Conservation (phyloP, 2,113 vertebrate species). For the Herpailurus yagouaroundi region DNA sequence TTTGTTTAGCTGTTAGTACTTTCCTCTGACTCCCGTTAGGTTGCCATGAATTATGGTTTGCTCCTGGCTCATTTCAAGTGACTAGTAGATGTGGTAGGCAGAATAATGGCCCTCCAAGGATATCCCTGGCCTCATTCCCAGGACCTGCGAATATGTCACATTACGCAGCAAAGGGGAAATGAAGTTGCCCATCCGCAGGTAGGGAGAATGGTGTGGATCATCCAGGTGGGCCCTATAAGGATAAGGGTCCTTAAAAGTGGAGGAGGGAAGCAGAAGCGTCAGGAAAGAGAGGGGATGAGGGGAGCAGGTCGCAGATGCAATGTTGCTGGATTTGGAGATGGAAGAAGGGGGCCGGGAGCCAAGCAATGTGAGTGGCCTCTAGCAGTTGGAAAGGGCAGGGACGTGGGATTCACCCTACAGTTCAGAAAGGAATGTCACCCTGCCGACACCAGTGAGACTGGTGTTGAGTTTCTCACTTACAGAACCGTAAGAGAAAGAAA, state of each 20-base stretch:
- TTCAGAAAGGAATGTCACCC: not conserved
- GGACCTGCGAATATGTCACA: not conserved
- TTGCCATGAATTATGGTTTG: not conserved
- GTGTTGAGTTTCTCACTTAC: not conserved
- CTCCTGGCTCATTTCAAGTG: not conserved
- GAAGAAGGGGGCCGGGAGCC: not conserved
- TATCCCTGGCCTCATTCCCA: not conserved
- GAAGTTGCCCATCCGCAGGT: not conserved
- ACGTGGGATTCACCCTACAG: not conserved
- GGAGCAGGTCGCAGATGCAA: not conserved
- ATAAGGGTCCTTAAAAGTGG: not conserved
- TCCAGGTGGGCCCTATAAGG: not conserved
- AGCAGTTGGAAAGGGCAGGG: not conserved
- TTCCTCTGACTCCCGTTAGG: not conserved
- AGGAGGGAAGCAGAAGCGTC: not conserved
- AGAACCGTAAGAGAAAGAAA: conserved; percentile 17
- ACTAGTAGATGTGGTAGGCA: not conserved
- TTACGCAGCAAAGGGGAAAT: not conserved
- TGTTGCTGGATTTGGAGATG: not conserved
- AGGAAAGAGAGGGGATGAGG: not conserved
- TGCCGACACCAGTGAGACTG: not conserved
- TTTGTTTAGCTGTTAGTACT: conserved; percentile 36
- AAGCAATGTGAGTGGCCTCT: not conserved
- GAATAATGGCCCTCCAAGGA: not conserved
- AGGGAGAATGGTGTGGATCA: not conserved